Percentiles rank a stretch among this genome's conserved stretches.
phyloP scores from a whole-genome alignment of 2,113 vertebrate species.

The Aptenodytes patagonicus region DNA sequence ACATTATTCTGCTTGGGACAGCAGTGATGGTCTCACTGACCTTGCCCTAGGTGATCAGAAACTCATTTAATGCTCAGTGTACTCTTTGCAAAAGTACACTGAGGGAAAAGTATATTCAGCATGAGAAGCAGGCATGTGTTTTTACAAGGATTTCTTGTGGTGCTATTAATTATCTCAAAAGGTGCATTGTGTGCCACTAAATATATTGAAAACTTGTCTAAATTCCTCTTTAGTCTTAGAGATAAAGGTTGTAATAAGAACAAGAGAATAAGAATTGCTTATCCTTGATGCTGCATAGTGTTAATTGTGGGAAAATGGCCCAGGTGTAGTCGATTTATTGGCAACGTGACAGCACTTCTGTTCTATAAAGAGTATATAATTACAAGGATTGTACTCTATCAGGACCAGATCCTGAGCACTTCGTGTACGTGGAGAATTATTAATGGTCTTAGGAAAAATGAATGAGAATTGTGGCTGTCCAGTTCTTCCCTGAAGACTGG shows the following conservation, averaged over 20 bases:
- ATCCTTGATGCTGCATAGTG: neutral
- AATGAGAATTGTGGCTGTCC: neutral
- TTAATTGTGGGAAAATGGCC: neutral
- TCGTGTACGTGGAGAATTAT: neutral
- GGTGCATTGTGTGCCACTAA: neutral
- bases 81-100: constrained; percentile 4
- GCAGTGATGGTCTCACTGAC: constrained; percentile 49
- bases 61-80: constrained; percentile 51
- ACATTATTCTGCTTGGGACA: constrained; percentile 58
- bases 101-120: neutral
- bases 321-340: neutral
- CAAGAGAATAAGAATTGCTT: neutral
- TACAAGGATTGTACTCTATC: neutral
- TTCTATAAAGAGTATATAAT: neutral
- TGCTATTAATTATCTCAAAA: neutral
- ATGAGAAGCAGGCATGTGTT: neutral
- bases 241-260: neutral
- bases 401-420: neutral
- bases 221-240: neutral
- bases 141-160: neutral
- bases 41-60: constrained; percentile 57
- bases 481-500: neutral
- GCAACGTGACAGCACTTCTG: neutral
- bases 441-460: neutral
- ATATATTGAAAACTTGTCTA: neutral